Base-by-base conservation (phyloP, 1,140 invertebrate genomes). In the Musca vetustissima region DNA sequence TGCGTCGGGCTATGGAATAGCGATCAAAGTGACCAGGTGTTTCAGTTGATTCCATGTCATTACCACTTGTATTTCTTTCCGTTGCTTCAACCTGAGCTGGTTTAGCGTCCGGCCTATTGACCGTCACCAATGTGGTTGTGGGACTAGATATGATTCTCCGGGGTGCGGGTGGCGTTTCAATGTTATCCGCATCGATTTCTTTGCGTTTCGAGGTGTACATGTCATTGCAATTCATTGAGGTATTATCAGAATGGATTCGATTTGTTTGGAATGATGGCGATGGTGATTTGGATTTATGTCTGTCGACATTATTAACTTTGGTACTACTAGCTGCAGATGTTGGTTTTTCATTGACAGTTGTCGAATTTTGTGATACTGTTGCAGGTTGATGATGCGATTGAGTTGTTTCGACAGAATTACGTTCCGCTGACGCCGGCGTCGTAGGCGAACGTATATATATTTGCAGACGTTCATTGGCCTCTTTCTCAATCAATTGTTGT, bases 181-280 rank as follows among this genome's bases (percentile, higher is more conserved):
- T 93, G 72, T 96, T 96, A 72, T 96, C 93, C 3, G 92, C 92
- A 79, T 96, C 93, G 13, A 95, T 93, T 77, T 95, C 93, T 24
- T 92, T 89, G 75, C 90, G 91, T 73, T 93, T 91, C 83, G 74
- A 77, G 88, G 70, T 78, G 70, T 73, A 11, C 11, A 43, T 43
- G 13, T 43, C 36, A 43, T 43, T 43, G 36, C 36, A 75, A 55
- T 32, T 24, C 55, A 17, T 17, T 19, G 19, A 49, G 28, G n/a
- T 22, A 53, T 47, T 50, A 15, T 69, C 53, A n/a, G 22, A 43
- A 24, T 55, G 24, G n/a, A 14, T 19, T 22, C 49, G 13, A 21
- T 50, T 64, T 72, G 55, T 75, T 74, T 52, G 15, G 57, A 24
- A 11, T 50, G 50, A 17, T 32, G 22, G 21, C 22, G 24, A 19